Conservation (phyloP, 1,140 invertebrate genomes). For the Ceratina australensis region DNA sequence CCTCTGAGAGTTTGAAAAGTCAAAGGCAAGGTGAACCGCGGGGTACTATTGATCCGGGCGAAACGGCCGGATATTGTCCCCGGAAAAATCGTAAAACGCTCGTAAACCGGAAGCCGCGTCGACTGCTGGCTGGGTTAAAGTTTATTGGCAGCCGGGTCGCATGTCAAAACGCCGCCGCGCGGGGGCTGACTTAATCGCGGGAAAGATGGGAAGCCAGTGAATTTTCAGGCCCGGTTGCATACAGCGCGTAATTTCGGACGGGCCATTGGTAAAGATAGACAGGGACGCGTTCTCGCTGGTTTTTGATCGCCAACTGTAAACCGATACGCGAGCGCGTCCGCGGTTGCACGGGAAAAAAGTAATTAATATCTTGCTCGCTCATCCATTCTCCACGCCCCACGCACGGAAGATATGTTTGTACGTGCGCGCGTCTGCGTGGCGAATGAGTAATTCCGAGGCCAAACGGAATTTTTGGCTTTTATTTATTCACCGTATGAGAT, state of each 20-base stretch:
- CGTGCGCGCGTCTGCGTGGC: background rate
- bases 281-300: background rate
- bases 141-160: constrained; percentile 18
- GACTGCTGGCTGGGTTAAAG: constrained; percentile 3
- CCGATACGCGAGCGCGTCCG: constrained; percentile 31
- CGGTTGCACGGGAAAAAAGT: constrained; percentile 40
- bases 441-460: constrained; percentile 20
- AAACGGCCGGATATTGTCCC: background rate
- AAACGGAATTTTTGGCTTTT: constrained; percentile 9
- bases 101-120: constrained; percentile 8
- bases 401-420: background rate
- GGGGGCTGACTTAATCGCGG: constrained; percentile 23
- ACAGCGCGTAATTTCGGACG: background rate
- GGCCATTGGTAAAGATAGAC: constrained; percentile 4
- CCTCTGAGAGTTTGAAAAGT: no score
- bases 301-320: constrained; percentile 51
- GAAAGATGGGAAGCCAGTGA: background rate
- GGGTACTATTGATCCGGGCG: no score
- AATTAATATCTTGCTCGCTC: constrained; percentile 58
- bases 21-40: no score
- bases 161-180: background rate
- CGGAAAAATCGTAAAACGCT: background rate
- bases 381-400: constrained; percentile 15
- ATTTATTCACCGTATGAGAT: background rate
- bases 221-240: background rate